Percentiles rank a stretch among this genome's conserved stretches.
phyloP scores from a whole-genome alignment of 35 echinoderm and acorn worm genomes.

The Eucidaris tribuloides region DNA sequence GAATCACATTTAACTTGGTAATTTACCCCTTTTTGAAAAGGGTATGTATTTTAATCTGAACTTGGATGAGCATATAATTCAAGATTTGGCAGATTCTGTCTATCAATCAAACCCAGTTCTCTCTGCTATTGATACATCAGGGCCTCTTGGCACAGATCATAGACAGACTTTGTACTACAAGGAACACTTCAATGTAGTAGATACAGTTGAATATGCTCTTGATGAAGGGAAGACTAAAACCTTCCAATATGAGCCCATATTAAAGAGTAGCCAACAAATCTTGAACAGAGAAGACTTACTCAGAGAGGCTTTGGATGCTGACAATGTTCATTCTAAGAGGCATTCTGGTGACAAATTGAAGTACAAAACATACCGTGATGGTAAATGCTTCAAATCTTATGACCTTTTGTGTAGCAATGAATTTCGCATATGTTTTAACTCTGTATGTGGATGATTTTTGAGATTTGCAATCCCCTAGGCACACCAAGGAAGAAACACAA shows the following conservation, averaged over 20 bases:
- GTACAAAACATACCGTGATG: constrained; percentile 61
- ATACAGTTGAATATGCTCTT: constrained; percentile 46
- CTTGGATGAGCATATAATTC: not conserved
- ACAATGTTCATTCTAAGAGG: constrained; percentile 18
- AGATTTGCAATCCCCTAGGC: constrained; percentile 58
- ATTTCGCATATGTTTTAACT: constrained; percentile 40
- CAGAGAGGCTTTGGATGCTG: too few species aligned
- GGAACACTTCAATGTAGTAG: constrained; percentile 33
- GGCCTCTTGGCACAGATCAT: constrained; percentile 35
- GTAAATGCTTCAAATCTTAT: constrained; percentile 52
- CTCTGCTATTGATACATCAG: constrained; percentile 31
- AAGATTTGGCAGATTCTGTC: constrained; percentile 15
- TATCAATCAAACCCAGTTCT: not conserved
- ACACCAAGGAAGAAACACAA: constrained; percentile 68
- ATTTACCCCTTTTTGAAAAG: too few species aligned
- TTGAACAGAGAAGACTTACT: too few species aligned
- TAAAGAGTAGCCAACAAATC: too few species aligned
- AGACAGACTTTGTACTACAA: constrained; percentile 29
- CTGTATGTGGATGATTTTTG: constrained; percentile 61
- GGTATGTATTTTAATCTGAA: too few species aligned
- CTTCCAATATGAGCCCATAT: constrained; percentile 33
- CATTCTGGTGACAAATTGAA: constrained; percentile 17
- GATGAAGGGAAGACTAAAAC: constrained; percentile 13
- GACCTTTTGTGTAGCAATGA: constrained; percentile 22
- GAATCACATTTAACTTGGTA: too few species aligned